Evolutionary conservation across 2,113 vertebrate species (phyloP).

Genomic region (Esox niger): DNA sequence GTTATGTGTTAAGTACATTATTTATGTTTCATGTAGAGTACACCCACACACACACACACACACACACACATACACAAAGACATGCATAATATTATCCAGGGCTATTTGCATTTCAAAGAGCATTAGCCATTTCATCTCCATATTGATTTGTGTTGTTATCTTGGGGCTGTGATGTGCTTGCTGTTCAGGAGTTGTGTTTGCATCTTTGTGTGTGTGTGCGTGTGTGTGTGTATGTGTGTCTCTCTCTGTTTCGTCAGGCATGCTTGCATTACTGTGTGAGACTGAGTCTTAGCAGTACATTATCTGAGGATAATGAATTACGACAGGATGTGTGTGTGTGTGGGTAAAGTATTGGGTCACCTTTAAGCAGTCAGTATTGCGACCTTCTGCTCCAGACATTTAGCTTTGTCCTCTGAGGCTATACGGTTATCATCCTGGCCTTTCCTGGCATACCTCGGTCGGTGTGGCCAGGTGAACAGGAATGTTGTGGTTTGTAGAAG

Average conservation of each 20-base stretch:
- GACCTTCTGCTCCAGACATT: background rate
- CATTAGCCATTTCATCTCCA: slow-evolving; percentile 7
- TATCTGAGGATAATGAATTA: background rate
- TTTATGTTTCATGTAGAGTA: background rate
- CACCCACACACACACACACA: background rate
- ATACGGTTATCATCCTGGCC: background rate
- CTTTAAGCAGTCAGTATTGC: background rate
- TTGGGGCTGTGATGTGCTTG: background rate
- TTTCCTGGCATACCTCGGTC: too few species aligned
- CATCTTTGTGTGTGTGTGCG: background rate
- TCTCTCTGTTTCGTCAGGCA: background rate
- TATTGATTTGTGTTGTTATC: background rate
- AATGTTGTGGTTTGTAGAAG: too few species aligned
- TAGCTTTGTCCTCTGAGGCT: background rate
- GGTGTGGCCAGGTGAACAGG: too few species aligned
- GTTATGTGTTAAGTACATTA: background rate
- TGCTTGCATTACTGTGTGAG: background rate
- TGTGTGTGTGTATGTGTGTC: background rate
- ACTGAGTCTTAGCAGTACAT: background rate
- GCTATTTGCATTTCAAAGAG: slow-evolving; percentile 1
- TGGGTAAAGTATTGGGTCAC: background rate
- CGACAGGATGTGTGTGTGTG: background rate
- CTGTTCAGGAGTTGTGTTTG: background rate
- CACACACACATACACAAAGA: background rate
- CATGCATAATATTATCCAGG: background rate